Evolutionary conservation across 2,888 invertebrate species (phyloP), one percentile per base, ranked within the genome.

Genomic region (Schrankia costaestrigalis): DNA sequence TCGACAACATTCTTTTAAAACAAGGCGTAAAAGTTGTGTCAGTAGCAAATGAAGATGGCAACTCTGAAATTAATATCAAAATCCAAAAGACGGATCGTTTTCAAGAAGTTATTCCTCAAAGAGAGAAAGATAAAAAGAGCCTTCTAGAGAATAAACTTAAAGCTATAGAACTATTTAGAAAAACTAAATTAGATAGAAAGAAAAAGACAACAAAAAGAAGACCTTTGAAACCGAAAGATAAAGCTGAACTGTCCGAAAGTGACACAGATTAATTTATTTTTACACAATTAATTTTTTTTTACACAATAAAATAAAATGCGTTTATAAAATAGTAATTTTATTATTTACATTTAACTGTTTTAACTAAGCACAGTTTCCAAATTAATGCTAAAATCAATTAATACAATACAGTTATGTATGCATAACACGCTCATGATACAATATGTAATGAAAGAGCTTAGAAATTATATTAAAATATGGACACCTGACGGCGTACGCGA

Each of bases 121-220:
- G 91, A 47, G 92, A 93, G 66, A 90, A 89, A 42, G 91, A 93
- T 46, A 90, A 91, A 68, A 82, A 88, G 41, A 87, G 90, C 61
- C 79, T 92, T 45, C 74, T 93, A 25, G 89, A 91, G 62, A 92
- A 91, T 51, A 95, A 93, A 78, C 76, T 93, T 58, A 91, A 92
- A 70, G 95, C 95, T 0, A 94, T 94, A 26, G 93, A 93, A 71
- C 61, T 93, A 31, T 91, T 93, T 46, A 89, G 92, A 46, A 93
- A 91, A 72, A 90, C 91, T 0, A 91, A 90, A 55, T 85, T 89
- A 38, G 92, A 91, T 47, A 83, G 89, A n/a, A 90, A 89, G 35
- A 89, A 71, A 53, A 87, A 77, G 45, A 31, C 81, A 3, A 80
- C 78, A 10, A 78, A 85, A 46, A 78, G 77, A 23, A 89, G 79